Conservation (phyloP, 2,113 vertebrate genomes). For the Madoqua kirkii region DNA sequence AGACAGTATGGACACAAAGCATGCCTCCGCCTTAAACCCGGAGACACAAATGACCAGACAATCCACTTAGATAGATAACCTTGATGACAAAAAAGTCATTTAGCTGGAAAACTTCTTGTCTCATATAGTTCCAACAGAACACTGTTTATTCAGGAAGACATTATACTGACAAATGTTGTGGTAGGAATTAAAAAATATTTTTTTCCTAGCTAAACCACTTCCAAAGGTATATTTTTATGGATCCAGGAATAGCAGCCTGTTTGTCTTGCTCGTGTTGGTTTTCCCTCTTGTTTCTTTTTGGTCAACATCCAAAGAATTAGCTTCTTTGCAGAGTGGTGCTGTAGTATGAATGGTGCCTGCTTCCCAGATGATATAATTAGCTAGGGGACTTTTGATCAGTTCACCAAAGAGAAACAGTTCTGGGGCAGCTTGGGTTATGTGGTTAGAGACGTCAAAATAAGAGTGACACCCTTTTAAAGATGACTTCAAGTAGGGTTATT, state of each 20-base stretch:
- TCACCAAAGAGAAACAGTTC: constrained; percentile 55
- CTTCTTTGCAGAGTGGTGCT: background rate
- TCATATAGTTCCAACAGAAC: background rate
- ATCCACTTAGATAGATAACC: background rate
- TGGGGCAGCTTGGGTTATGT: constrained; percentile 17
- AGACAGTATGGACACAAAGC: background rate
- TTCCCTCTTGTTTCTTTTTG: constrained; percentile 41
- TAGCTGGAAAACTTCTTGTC: background rate
- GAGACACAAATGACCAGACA: background rate
- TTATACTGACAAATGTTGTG: constrained; percentile 36
- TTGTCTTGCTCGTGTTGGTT: constrained; percentile 2
- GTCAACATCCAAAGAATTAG: constrained; percentile 66
- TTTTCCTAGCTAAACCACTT: constrained; percentile 31
- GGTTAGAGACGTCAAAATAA: constrained; percentile 59
- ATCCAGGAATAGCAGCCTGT: constrained; percentile 67
- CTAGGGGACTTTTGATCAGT: constrained; percentile 70
- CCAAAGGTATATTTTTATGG: constrained; percentile 66
- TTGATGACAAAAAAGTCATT: background rate
- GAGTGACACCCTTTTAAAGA: background rate
- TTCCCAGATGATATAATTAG: constrained; percentile 76
- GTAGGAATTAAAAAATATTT: constrained; percentile 33
- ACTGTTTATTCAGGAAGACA: constrained; percentile 41
- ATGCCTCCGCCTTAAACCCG: background rate
- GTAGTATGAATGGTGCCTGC: constrained; percentile 42
- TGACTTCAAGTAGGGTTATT: background rate